Base-by-base conservation (phyloP, 1,140 invertebrate species). In the Pogonognathellus flavescens region DNA sequence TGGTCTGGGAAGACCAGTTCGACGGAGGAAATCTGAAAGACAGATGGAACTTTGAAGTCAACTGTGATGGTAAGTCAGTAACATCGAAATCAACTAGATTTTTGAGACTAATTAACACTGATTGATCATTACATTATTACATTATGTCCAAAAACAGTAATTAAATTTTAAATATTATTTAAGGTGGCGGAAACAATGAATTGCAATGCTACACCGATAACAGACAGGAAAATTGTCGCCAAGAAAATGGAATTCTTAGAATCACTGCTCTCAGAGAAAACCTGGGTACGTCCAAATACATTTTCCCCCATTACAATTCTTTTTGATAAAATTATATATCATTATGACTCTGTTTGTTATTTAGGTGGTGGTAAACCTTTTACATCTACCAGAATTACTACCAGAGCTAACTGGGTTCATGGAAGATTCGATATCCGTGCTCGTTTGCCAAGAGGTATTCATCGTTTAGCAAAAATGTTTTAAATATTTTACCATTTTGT, bases 341-440 rank as follows among this genome's bases (percentile, higher is more conserved):
- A 2, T 55, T 14, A 55, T 55, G 10, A 55, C 10, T 5, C 16
- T 55, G 3, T 3, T 41, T 55, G 22, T 10, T 25, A 25, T 7
- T 22, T 31, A 84, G 86, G 86, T 25, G 85, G 82, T 31, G 84
- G 80, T 20, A 86, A 85, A 50, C 85, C 18, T 53, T 88, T 88
- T 62, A 88, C 87, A 11, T 88, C 87, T 0, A 60, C 87, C 25
- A 41, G 85, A 55, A 85, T 88, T 62, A 88, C 83, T 22, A 83
- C 87, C 25, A 88, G 84, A 50, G 87, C 84, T 13, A 85, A 85
- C 66, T 88, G 85, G 85, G 53, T 86, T 20, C 85, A 88, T 59
- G 87, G 87, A 53, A 85, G 81, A 72, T 86, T 88, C 72, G 87
- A 88, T 84, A 86, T 88, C 22, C 62, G 87, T 20, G 87, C 87